Conservation (phyloP, 2,113 vertebrate species). For the Ophiodon elongatus region DNA sequence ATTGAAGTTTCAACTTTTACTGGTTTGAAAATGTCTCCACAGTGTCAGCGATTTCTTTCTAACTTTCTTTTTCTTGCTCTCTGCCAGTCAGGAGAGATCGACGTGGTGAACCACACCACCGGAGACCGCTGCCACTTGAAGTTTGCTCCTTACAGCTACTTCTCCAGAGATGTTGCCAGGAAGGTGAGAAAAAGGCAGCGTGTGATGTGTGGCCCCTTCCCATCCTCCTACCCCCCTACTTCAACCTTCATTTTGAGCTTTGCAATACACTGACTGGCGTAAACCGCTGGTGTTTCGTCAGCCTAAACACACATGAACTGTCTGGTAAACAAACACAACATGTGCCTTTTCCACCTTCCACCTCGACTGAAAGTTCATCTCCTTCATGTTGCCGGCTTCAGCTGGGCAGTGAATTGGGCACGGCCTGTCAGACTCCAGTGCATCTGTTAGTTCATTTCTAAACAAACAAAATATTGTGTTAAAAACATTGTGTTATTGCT, state of each 20-base stretch:
- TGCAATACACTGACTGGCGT: no score
- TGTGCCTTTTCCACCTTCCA: no score
- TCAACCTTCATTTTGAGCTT: background rate
- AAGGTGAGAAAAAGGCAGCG: constrained; percentile 86
- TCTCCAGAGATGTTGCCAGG: constrained; percentile 94
- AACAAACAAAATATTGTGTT: background rate
- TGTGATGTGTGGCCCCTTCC: background rate
- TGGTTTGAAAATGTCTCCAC: background rate
- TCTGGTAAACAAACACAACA: no score
- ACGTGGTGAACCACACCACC: constrained; percentile 94
- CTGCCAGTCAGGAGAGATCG: constrained; percentile 94
- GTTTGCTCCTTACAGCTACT: constrained; percentile 98
- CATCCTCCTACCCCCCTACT: background rate
- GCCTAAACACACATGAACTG: no score
- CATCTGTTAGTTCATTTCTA: background rate
- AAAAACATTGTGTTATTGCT: no score
- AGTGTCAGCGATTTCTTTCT: background rate
- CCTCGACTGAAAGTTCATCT: background rate
- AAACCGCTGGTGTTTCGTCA: no score
- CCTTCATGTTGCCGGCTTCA: no score
- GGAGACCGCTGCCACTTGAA: constrained; percentile 96
- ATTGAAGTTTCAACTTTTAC: background rate
- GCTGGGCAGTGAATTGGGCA: no score
- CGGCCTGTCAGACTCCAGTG: background rate
- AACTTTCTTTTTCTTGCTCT: background rate